Conservation (phyloP, 2,113 vertebrate genomes). For the Tichodroma muraria region DNA sequence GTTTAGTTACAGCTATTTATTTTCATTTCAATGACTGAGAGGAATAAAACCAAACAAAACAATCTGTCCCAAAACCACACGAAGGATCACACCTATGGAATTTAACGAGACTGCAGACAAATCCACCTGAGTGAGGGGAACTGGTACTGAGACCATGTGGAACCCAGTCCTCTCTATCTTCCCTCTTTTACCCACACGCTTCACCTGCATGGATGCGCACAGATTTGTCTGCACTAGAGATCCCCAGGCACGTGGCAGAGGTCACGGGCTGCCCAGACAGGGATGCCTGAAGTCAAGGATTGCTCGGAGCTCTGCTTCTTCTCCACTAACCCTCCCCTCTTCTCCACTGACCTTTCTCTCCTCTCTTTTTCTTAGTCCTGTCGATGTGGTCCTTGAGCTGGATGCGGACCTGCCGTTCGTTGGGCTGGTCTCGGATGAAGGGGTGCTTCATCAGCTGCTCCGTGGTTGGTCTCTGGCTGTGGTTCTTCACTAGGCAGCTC, state of each 20-base stretch:
- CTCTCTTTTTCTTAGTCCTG: conserved; percentile 95
- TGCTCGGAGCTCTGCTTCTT: background rate
- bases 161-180: background rate
- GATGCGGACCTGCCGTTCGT: conserved; percentile 96
- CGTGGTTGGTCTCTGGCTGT: conserved; percentile 91
- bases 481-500: conserved; percentile 96
- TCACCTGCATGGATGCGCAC: accelerated
- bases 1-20: background rate
- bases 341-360: conserved; percentile 85
- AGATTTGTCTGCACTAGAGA: background rate
- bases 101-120: background rate
- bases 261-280: background rate
- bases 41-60: background rate
- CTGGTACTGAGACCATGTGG: background rate
- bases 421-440: conserved; percentile 94
- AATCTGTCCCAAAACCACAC: background rate
- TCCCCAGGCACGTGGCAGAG: background rate
- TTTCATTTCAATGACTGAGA: background rate
- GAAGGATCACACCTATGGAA: background rate
- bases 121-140: background rate
- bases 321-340: conserved; percentile 69
- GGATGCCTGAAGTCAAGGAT: background rate
- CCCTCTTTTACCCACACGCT: background rate
- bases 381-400: conserved; percentile 99
- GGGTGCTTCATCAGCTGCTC: conserved; percentile 98